Conservation (phyloP, 2,888 invertebrate species). For the Rosalia funebris region DNA sequence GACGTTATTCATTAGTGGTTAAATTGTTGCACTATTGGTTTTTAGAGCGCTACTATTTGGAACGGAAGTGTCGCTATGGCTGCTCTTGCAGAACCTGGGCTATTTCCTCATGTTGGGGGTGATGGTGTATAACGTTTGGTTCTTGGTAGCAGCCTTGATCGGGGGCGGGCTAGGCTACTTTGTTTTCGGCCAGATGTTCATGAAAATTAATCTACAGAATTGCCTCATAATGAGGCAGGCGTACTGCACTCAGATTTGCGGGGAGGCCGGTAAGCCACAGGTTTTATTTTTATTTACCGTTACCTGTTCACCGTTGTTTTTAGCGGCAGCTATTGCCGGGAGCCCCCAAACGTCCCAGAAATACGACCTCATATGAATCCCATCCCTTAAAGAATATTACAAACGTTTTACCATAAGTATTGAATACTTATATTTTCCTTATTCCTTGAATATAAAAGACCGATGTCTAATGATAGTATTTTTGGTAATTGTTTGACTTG, state of each 20-base stretch:
- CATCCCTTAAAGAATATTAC: too few species aligned
- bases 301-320: conserved; percentile 29
- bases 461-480: too few species aligned
- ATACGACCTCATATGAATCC: conserved; percentile 43
- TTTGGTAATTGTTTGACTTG: neutral
- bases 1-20: conserved; percentile 6
- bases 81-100: conserved; percentile 66
- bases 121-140: conserved; percentile 79
- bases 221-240: conserved; percentile 64
- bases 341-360: conserved; percentile 45
- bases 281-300: conserved; percentile 4
- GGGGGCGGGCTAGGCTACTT: conserved; percentile 73
- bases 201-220: conserved; percentile 66
- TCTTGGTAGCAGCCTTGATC: conserved; percentile 72
- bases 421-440: too few species aligned
- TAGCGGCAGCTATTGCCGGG: conserved; percentile 39
- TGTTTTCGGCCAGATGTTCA: conserved; percentile 67
- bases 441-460: too few species aligned
- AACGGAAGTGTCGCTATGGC: conserved; percentile 59
- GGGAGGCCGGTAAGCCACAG: conserved; percentile 64
- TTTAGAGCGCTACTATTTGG: conserved; percentile 57
- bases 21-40: conserved; percentile 31
- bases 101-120: conserved; percentile 78
- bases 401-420: too few species aligned
- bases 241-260: conserved; percentile 62